Evolutionary conservation across 2,113 vertebrate species (phyloP).

Genomic region (Chionodraco myersi): DNA sequence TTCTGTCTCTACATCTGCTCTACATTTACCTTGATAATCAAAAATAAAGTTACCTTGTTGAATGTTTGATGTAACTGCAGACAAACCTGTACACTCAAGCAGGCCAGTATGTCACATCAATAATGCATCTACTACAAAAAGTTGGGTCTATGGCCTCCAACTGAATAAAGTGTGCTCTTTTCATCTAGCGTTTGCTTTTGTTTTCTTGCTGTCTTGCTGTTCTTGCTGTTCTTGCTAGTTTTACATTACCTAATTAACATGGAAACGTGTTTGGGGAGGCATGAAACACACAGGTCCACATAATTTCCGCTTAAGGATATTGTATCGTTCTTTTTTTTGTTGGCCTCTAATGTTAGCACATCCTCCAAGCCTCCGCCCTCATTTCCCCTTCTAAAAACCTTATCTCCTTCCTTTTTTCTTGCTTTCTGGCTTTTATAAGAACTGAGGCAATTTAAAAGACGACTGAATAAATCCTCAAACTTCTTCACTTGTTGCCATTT

Average conservation of each 20-base stretch:
- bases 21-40: neutral
- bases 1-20: neutral
- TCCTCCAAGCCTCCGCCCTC: conserved; percentile 24
- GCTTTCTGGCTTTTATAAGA: conserved; percentile 40
- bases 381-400: conserved; percentile 35
- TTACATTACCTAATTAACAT: conserved; percentile 60
- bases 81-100: neutral
- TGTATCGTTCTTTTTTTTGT: conserved; percentile 32
- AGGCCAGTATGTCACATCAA: conserved; percentile 32
- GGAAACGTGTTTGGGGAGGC: conserved; percentile 33
- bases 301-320: conserved; percentile 56
- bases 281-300: conserved; percentile 43
- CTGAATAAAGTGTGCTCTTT: conserved; percentile 3
- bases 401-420: conserved; percentile 25
- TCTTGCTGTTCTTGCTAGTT: conserved; percentile 48
- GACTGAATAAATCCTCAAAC: conserved; percentile 34
- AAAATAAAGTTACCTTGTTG: neutral
- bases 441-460: conserved; percentile 50
- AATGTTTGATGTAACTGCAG: conserved; percentile 4
- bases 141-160: conserved; percentile 25
- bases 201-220: conserved; percentile 38
- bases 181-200: neutral
- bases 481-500: conserved; percentile 30
- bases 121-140: conserved; percentile 27
- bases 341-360: conserved; percentile 34